Evolutionary conservation across 92 coral and sea anemone species (phyloP), one percentile per base, ranked within the genome.

Genomic region (Actinostola sp.): DNA sequence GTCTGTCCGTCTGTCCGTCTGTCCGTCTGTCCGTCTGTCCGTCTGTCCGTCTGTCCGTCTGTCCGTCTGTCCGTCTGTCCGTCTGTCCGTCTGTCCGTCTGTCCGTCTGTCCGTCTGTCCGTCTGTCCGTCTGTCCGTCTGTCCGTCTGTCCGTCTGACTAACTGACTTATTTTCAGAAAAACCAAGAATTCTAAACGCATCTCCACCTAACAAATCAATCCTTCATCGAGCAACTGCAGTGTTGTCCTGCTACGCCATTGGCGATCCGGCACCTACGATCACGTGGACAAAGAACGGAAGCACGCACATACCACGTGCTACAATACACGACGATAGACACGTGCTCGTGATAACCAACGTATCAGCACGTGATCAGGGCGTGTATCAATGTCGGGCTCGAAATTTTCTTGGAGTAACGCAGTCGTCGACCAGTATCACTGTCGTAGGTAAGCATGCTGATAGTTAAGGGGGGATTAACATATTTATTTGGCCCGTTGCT

Each of bases 231-330:
- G 63, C 48, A n/a, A 70, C 69, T 42, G 76, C 61, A 0, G 63
- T 72, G 2, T 48, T 88, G 53, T 72, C 63, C 26, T 88, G 93
- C 41, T 83, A 72, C 35, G 89, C 86, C 10, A 60, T 50, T 3
- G 93, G 89, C 16, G 83, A 83, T 39, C 93, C 93, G 12, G 56
- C 70, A 24, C 89, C 93, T 3, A 14, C 62, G 8, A 25, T 88
- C 52, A 52, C 64, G 35, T 88, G 93, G 93, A 71, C 52, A 25
- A 86, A 74, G 73, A 61, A 79, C 20, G 81, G 73, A 0, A 57
- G 59, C 31, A 54, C 38, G 44, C 68, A 63, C 54, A 71, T 69
- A 45, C 58, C 71, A 55, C 73, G 79, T 67, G 63, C 45, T 17
- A 52, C 23, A 20, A 38, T 83, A 26, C 74, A 56, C 25, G 73